Conservation (phyloP, 2,888 invertebrate species). For the Conops quadrifasciatus region DNA sequence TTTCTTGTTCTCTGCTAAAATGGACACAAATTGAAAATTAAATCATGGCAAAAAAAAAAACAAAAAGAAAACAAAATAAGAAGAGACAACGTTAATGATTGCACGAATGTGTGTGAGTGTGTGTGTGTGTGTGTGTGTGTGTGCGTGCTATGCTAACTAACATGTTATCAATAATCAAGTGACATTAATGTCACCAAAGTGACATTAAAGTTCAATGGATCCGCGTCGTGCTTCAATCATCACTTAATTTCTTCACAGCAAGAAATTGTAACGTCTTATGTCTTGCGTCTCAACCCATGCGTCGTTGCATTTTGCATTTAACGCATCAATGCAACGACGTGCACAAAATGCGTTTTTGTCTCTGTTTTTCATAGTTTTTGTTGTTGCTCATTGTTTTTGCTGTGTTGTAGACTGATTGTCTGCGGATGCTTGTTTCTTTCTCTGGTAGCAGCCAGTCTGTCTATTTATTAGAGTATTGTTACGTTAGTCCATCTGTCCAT, state of each 20-base stretch:
- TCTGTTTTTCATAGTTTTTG: not conserved
- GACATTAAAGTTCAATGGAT: slow-evolving; percentile 10
- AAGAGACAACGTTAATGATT: too few species aligned
- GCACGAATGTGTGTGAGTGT: too few species aligned
- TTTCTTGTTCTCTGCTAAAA: too few species aligned
- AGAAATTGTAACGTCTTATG: not conserved
- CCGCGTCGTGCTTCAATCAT: slow-evolving; percentile 4
- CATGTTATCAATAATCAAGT: not conserved
- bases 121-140: too few species aligned
- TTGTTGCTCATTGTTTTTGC: not conserved
- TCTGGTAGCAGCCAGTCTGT: not conserved
- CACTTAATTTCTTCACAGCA: slow-evolving; percentile 13
- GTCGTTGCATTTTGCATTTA: not conserved
- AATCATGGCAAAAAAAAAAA: too few species aligned
- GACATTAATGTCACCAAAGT: not conserved
- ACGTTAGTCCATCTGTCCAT: too few species aligned
- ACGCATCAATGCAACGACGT: not conserved
- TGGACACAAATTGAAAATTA: too few species aligned
- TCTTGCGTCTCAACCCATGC: not conserved
- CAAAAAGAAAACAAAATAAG: too few species aligned
- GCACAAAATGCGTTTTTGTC: not conserved
- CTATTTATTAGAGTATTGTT: not conserved
- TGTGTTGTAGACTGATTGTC: not conserved
- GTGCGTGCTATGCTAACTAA: not conserved
- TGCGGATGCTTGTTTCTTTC: not conserved